Evolutionary conservation across 2,888 invertebrate genomes (phyloP), one percentile per base, ranked within the genome.

Genomic region (Napeogenes inachia): DNA sequence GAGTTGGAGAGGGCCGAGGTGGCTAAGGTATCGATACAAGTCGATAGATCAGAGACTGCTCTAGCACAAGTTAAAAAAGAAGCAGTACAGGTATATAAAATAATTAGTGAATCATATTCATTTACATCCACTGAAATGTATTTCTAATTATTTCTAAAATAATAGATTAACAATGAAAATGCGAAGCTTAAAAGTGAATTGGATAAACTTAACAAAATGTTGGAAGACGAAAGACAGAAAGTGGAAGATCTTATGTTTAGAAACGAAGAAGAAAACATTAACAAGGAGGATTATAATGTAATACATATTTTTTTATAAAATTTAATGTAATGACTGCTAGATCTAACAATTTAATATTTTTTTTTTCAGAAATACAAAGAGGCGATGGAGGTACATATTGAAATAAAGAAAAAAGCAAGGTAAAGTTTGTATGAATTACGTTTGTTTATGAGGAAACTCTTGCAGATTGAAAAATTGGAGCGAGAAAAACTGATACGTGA

Each of bases 1-100:
- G 98, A 99, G 77, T 80, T 98, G 73, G 99, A 98, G 80, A 92
- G 98, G 72, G 93, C 96, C 42, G 97, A 98, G 82, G 93, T 98
- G 35, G 97, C 96, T 13, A 94, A 95, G 82, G 94, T 95, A 65
- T 94, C 96, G 3, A 92, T 93, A 69, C 95, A 96, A 78, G 95
- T 94, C 35, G 97, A 97, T 75, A 93, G 95, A 73, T 95, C 95
- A 0, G 94, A 95, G 77, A 93, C 91, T 66, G 92, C 93, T 66
- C 87, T 93, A 3, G 82, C 91, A 4, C 87, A 87, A 4, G 80
- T 94, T 45, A 92, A 92, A 76, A 92, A 92, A 68, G 94, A 95
- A 79, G 93, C 92, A 68, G 92, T 93, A 61, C 92, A 94, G 91
- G 94, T 94, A 54, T 10, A 4, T 30, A 50, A 50, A 30, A 8